Evolutionary conservation across 2,888 invertebrate genomes (phyloP).

Genomic region (Aspidapion aeneum): DNA sequence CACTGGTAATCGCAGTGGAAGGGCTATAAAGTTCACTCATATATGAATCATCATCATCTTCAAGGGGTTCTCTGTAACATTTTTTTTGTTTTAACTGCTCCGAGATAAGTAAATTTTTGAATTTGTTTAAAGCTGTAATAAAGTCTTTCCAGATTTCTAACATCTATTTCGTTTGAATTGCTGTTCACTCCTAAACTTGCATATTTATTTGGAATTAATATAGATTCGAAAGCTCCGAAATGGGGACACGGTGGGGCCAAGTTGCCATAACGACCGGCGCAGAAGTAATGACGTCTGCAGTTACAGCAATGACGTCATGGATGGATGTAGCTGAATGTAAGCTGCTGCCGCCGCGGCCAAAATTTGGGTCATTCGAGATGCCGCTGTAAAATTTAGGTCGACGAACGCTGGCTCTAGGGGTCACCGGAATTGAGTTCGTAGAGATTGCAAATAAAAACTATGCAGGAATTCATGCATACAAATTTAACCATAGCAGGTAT

Average conservation of each 20-base stretch:
- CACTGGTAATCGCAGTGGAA: too few species aligned
- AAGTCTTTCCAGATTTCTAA: too few species aligned
- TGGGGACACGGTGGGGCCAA: neutral
- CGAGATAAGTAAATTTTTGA: too few species aligned
- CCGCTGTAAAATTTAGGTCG: neutral
- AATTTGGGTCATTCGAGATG: neutral
- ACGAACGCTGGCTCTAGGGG: neutral
- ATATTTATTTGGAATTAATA: too few species aligned
- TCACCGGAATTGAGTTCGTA: neutral
- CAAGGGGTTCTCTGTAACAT: too few species aligned
- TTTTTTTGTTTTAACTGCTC: too few species aligned
- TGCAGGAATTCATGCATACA: neutral
- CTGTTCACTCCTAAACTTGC: too few species aligned
- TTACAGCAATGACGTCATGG: neutral
- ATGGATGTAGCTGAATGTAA: neutral
- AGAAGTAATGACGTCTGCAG: neutral
- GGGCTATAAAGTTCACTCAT: too few species aligned
- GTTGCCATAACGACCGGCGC: neutral
- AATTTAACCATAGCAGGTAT: too few species aligned
- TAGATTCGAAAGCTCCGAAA: neutral
- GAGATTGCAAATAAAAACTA: neutral
- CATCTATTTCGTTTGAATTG: too few species aligned
- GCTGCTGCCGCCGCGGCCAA: neutral
- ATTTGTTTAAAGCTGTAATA: too few species aligned
- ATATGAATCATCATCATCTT: too few species aligned